These are phyloP conservation scores for Anastrepha obliqua DNA, from an alignment of 1,140 invertebrate species.

Conservation along the genomic window DNA sequence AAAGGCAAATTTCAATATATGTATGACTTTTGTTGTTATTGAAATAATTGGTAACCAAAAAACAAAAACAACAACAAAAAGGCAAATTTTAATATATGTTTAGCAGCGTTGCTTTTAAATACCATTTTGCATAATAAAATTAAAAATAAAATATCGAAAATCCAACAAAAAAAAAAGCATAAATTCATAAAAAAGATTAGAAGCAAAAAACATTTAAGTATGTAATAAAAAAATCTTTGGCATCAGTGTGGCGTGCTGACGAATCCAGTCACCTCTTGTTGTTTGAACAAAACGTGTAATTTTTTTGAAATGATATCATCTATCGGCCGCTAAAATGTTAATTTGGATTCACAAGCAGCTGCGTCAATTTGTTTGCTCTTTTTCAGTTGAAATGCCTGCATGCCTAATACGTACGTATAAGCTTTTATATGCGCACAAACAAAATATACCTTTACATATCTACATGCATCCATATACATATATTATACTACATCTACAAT, in stretches of 20 bases:
- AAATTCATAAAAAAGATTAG: background rate
- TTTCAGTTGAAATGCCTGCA: conserved; percentile 12
- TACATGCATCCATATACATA: background rate
- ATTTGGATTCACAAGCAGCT: conserved; percentile 43
- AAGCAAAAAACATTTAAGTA: background rate
- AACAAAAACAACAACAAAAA: background rate
- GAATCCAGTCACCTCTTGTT: background rate
- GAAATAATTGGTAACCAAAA: background rate
- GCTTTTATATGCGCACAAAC: background rate
- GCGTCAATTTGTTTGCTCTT: background rate
- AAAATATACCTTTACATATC: background rate
- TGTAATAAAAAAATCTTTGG: conserved; percentile 6
- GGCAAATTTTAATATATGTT: no score
- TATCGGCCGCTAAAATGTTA: conserved; percentile 39
- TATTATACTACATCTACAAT: background rate
- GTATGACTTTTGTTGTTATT: background rate
- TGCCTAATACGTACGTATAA: background rate
- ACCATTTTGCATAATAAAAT: background rate
- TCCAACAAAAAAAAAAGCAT: background rate
- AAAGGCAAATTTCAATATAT: no score
- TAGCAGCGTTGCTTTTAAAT: no score
- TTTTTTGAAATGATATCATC: conserved; percentile 42
- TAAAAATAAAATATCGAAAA: background rate
- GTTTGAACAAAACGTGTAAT: background rate
- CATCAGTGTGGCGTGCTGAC: background rate